Percentiles rank a stretch among this genome's conserved stretches.
Evolutionary conservation across 1,140 invertebrate species (phyloP).

Genomic region (Pantala flavescens): DNA sequence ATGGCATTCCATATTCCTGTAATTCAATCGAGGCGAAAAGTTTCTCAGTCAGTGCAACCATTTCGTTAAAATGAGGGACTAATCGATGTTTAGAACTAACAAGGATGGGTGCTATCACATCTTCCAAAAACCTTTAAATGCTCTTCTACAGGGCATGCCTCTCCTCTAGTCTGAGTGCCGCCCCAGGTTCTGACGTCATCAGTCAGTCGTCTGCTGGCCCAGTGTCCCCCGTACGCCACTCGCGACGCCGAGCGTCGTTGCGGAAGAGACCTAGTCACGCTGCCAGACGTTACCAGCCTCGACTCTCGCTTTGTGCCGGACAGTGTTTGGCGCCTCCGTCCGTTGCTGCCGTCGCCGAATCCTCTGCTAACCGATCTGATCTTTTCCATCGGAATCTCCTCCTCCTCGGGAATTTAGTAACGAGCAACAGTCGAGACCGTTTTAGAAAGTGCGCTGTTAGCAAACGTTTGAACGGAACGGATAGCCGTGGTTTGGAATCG

Average conservation of each 20-base stretch:
- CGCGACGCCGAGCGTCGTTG: background rate
- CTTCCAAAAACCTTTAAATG: background rate
- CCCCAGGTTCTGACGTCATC: background rate
- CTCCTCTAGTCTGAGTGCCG: background rate
- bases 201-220: background rate
- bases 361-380: background rate
- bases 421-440: background rate
- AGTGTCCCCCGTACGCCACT: background rate
- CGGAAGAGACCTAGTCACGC: background rate
- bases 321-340: background rate
- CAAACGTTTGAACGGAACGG: background rate
- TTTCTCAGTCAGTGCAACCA: too few species aligned
- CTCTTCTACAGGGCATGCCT: conserved; percentile 2
- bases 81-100: too few species aligned
- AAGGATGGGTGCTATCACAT: background rate
- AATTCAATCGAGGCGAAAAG: too few species aligned
- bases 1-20: too few species aligned
- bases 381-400: background rate
- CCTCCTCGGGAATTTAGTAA: background rate
- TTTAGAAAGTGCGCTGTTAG: background rate
- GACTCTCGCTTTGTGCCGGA: background rate
- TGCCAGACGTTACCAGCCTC: conserved; percentile 2
- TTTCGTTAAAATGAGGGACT: too few species aligned
- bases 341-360: background rate
- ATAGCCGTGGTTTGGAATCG: background rate